A percentile compares a stretch with the other conserved stretches of the same genome.
Evolutionary conservation across 2,888 invertebrate genomes (phyloP).

Genomic region (Pyrochroa serraticornis): DNA sequence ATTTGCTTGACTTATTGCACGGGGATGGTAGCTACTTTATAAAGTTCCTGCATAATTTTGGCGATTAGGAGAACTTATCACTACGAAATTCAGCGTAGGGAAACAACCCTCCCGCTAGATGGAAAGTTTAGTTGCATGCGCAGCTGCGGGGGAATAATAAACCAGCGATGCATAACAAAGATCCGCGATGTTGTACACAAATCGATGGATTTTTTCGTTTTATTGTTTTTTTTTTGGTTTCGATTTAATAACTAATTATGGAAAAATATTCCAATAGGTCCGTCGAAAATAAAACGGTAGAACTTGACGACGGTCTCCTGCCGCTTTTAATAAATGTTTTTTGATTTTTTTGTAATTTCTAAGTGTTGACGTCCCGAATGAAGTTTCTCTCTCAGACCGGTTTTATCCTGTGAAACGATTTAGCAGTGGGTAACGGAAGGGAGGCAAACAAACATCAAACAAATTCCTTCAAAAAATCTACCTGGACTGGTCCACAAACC

Average conservation of each 20-base stretch:
- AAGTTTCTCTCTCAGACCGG: slow-evolving; percentile 9
- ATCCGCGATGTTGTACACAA: no score
- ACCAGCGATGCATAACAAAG: not conserved
- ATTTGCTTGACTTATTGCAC: no score
- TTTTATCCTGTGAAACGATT: slow-evolving; percentile 21
- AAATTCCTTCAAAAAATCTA: slow-evolving; percentile 30
- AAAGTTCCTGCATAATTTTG: slow-evolving; percentile 17
- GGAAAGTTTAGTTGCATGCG: slow-evolving; percentile 1
- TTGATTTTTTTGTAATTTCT: not conserved
- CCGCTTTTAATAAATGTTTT: not conserved
- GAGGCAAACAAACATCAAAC: slow-evolving; percentile 26
- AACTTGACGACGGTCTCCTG: no score
- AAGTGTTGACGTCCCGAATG: not conserved
- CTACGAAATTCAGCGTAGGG: slow-evolving; percentile 1
- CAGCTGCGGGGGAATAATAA: not conserved
- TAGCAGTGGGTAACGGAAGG: slow-evolving; percentile 21
- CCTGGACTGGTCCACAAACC: slow-evolving; percentile 24
- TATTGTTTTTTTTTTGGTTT: no score
- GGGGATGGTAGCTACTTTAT: not conserved
- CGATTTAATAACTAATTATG: no score
- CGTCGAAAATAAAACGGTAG: no score
- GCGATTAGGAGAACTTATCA: slow-evolving; percentile 19
- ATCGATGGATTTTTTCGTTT: no score
- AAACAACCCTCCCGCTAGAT: slow-evolving; percentile 11
- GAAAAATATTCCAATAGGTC: no score